A percentile compares a stretch with the other conserved stretches of the same genome.
These are phyloP conservation scores for Lasioglossum leucozonium DNA, from an alignment of 2,888 invertebrate species.

Conservation along the genomic window DNA sequence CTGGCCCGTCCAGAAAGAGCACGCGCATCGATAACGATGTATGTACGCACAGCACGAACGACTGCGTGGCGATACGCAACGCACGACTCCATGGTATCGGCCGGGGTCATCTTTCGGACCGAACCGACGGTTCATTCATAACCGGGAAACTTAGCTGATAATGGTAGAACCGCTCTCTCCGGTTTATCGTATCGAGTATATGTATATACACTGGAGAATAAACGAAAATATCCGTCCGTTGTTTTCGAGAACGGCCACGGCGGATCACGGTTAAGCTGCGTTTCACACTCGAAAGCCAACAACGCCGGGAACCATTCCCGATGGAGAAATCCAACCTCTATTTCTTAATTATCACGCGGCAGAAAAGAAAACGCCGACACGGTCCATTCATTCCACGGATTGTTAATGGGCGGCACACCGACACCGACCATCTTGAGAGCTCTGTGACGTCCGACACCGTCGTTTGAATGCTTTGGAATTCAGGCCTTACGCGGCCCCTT, in stretches of 20 bases:
- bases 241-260: neutral
- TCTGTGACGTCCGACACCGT: conserved; percentile 57
- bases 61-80: conserved; percentile 52
- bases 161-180: conserved; percentile 3
- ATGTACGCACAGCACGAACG: conserved; percentile 48
- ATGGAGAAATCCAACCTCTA: conserved; percentile 35
- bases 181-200: conserved; percentile 33
- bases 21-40: conserved; percentile 41
- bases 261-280: neutral
- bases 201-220: conserved; percentile 15
- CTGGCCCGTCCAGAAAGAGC: conserved; percentile 8
- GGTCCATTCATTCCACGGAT: conserved; percentile 74
- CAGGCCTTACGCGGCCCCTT: conserved; percentile 69
- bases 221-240: conserved; percentile 24
- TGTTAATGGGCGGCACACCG: conserved; percentile 65
- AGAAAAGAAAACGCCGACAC: conserved; percentile 55
- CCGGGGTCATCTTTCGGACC: conserved; percentile 60
- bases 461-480: conserved; percentile 77
- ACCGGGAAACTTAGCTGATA: conserved; percentile 60
- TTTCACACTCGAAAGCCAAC: neutral
- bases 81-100: conserved; percentile 42
- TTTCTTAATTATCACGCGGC: conserved; percentile 73
- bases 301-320: neutral
- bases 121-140: conserved; percentile 63
- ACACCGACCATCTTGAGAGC: conserved; percentile 1